Evolutionary conservation across 1,140 invertebrate genomes (phyloP).

Genomic region (Chionoecetes opilio): DNA sequence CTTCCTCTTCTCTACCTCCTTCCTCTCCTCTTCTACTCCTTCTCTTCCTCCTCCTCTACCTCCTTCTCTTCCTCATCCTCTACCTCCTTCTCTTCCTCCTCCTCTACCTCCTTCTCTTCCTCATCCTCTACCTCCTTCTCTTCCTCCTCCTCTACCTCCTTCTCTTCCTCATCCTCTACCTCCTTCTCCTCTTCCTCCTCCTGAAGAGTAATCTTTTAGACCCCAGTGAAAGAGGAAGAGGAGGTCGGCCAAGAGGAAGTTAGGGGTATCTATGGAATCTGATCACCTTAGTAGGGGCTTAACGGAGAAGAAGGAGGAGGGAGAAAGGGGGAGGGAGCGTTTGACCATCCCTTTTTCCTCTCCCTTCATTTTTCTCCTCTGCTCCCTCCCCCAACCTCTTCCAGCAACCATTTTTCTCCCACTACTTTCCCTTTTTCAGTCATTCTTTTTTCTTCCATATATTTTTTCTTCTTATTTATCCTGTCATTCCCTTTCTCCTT

Average conservation of each 20-base stretch:
- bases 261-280: neutral
- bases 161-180: neutral
- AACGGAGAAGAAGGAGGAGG: neutral
- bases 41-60: neutral
- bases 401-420: neutral
- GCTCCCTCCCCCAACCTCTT: neutral
- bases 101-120: neutral
- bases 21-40: neutral
- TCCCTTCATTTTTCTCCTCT: neutral
- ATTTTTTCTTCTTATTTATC: too few species aligned
- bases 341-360: neutral
- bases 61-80: neutral
- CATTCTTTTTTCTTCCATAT: neutral
- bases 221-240: neutral
- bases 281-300: conserved; percentile 16
- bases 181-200: neutral
- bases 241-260: neutral
- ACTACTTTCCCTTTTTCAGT: neutral
- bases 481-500: neutral
- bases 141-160: neutral
- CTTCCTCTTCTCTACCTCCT: neutral
- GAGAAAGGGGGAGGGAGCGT: neutral
- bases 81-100: neutral
- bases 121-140: neutral
- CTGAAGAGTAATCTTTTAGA: neutral